These are phyloP conservation scores for Characodon lateralis DNA, from an alignment of 2,797 vertebrate species.

Conservation along the genomic window DNA sequence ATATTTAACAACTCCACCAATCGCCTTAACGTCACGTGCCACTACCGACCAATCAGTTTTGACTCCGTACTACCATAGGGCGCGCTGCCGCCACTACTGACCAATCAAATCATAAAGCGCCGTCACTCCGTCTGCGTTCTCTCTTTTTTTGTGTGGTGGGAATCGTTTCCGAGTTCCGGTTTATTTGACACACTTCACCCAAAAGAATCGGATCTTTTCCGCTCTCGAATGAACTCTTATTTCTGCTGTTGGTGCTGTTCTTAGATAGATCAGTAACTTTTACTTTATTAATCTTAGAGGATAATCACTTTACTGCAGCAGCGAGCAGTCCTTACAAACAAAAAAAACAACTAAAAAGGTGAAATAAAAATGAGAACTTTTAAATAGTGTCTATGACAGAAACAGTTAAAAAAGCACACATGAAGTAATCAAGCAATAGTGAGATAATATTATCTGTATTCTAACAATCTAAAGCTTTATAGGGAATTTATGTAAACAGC, in stretches of 20 bases:
- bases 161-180: neutral
- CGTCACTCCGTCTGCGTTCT: too few relatives aligned
- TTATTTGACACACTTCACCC: neutral
- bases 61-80: fast-evolving
- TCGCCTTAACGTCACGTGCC: constrained; percentile 26
- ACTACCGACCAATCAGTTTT: neutral
- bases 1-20: constrained; percentile 24
- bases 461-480: neutral
- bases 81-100: neutral
- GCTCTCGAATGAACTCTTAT: neutral
- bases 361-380: neutral
- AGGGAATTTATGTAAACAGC: neutral
- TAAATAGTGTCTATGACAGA: neutral
- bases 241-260: neutral
- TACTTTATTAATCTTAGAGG: neutral
- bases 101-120: constrained; percentile 15
- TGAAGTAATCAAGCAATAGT: neutral
- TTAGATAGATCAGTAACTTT: neutral
- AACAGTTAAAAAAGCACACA: neutral
- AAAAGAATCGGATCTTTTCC: neutral
- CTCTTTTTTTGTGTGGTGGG: neutral
- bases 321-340: neutral
- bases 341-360: neutral
- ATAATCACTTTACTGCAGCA: neutral
- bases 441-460: neutral